Percentiles rank a stretch among this genome's conserved stretches.
These are phyloP conservation scores for Rousettus leschenaultii DNA, from an alignment of 2,113 vertebrate genomes.

Conservation along the genomic window DNA sequence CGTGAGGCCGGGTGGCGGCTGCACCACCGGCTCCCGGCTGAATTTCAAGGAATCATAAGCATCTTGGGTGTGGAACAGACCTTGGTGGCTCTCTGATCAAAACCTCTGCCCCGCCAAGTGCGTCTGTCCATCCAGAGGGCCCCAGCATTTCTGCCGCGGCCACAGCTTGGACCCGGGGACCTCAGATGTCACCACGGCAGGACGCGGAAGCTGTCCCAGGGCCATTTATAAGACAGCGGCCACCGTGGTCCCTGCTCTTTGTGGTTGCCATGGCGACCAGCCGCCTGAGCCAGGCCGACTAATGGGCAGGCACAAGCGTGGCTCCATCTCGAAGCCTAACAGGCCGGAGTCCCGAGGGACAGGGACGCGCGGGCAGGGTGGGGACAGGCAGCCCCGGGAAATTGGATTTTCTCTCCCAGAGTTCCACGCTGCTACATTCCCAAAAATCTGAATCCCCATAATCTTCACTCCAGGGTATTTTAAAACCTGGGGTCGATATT, in stretches of 20 bases:
- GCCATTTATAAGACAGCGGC: neutral
- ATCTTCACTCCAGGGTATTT: neutral
- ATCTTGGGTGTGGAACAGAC: neutral
- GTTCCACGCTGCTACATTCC: neutral
- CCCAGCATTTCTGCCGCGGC: neutral
- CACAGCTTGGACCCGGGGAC: neutral
- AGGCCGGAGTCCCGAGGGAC: neutral
- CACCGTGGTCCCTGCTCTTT: neutral
- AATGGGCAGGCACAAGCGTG: neutral
- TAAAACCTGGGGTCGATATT: neutral
- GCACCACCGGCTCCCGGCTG: neutral
- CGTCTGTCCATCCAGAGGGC: neutral
- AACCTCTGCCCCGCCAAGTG: rapidly evolving
- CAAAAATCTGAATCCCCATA: neutral
- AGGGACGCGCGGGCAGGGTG: neutral
- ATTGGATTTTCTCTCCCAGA: neutral
- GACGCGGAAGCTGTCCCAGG: neutral
- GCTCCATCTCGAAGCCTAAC: neutral
- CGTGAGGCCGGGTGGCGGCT: neutral
- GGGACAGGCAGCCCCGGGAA: neutral
- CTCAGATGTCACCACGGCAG: neutral
- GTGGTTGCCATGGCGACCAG: neutral
- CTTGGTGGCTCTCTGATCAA: neutral
- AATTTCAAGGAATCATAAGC: neutral
- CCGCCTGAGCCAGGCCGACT: neutral